Evolutionary conservation across 2,113 vertebrate species (phyloP), one percentile per base, ranked within the genome.

Genomic region (Nymphicus hollandicus): DNA sequence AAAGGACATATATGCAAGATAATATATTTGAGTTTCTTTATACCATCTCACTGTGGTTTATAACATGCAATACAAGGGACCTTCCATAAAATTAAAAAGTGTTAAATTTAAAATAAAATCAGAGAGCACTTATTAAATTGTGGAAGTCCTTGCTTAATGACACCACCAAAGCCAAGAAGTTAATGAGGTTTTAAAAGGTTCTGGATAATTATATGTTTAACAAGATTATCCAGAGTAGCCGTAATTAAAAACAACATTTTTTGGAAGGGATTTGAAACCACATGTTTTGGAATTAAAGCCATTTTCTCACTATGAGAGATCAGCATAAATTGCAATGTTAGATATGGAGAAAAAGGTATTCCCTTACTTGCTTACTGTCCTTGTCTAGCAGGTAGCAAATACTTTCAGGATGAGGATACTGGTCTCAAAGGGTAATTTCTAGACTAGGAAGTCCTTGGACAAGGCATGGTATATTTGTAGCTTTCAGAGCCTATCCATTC

Each of bases 181-280:
- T 96, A 96, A 94, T 69, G 50, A 89, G 73, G 27, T 81, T 94
- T 97, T 96, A 88, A 90, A 91, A 95, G 50, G 49, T 53, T 81
- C 79, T 86, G 71, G 74, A 70, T 90, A 91, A 96, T 95, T 96
- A 74, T 39, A 94, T 39, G 46, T 96, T 96, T 96, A 95, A 96
- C 74, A 90, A 94, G 91, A 95, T 91, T 88, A 94, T 78, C 49
- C 91, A 83, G 74, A 86, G 82, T 68, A 93, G 76, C 60, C 91
- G 58, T 86, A 94, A 94, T 96, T 91, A 91, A 68, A 88, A 94
- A 65, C 71, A 96, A 93, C 64, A 43, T 76, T 79, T 87, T 94
- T 94, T 93, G 87, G 91, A 91, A 90, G 43, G 43, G n/a, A 82
- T 91, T 88, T 94, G 53, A 93, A 96, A 93, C 85, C 88, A 86